phyloP scores from a whole-genome alignment of 2,888 invertebrate genomes.

The Brachyptera putata region DNA sequence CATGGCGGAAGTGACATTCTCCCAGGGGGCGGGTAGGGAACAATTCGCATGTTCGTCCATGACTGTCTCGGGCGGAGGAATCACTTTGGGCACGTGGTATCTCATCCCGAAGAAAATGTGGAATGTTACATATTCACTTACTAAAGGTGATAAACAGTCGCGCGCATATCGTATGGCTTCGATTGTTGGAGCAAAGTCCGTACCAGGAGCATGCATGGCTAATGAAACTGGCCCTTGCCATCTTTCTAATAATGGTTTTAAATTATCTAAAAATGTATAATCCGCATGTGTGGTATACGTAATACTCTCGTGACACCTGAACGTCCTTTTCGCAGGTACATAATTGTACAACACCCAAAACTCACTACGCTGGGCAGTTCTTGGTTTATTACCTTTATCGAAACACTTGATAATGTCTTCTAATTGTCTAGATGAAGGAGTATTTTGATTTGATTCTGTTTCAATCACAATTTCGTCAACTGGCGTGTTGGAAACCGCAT shows the following conservation, averaged over 20 bases:
- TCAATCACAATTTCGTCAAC: slow-evolving; percentile 11
- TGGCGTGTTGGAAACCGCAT: slow-evolving; percentile 44
- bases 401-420: slow-evolving; percentile 56
- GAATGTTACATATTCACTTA: slow-evolving; percentile 78
- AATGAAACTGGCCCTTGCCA: slow-evolving; percentile 87
- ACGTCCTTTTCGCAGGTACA: slow-evolving; percentile 58
- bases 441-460: slow-evolving; percentile 18
- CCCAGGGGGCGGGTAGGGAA: slow-evolving; percentile 62
- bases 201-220: slow-evolving; percentile 82
- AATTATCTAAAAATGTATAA: slow-evolving; percentile 85
- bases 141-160: slow-evolving; percentile 65
- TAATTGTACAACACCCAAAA: slow-evolving; percentile 90
- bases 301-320: slow-evolving; percentile 76
- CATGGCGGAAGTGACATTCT: slow-evolving; percentile 55
- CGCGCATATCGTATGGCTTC: slow-evolving; percentile 76
- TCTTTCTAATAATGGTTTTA: slow-evolving; percentile 75
- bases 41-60: slow-evolving; percentile 66
- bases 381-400: slow-evolving; percentile 56
- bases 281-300: slow-evolving; percentile 93
- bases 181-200: slow-evolving; percentile 72
- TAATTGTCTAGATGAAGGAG: slow-evolving; percentile 13
- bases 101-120: slow-evolving; percentile 85
- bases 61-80: slow-evolving; percentile 60
- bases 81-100: slow-evolving; percentile 68
- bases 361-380: slow-evolving; percentile 68